Evolutionary conservation across 2,888 invertebrate species (phyloP), one percentile per base, ranked within the genome.

Genomic region (Scaptomyza caliginosa): DNA sequence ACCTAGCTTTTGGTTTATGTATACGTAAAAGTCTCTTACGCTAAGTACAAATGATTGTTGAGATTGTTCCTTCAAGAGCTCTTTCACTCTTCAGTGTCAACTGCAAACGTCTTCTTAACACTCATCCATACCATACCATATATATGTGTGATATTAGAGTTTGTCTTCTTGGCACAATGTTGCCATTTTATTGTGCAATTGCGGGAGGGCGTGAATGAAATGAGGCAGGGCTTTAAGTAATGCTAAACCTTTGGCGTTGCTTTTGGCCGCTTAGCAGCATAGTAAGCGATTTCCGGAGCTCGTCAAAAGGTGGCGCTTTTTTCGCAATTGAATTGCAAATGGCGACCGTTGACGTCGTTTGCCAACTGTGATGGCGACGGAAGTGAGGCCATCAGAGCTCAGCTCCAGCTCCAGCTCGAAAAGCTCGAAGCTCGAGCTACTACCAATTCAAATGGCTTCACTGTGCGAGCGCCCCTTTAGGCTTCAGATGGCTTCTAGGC

Each of bases 271-370:
- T 77, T 66, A 73, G 70, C 76, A 59, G 75, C 65, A 82, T 83
- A 86, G 85, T 80, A 85, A 89, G 87, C 79, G 88, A 89, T 88
- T 88, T 88, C 88, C 88, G 88, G 77, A 56, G 63, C 76, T 74
- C 77, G 76, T 70, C 80, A 73, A 78, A 84, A 85, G 82, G 86
- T 73, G 86, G 87, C 83, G 81, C 85, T 70, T 66, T 74, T 19
- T 28, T 34, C 57, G 81, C 88, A 84, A 84, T 82, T 84, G 87
- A 87, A 87, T 87, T 87, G 87, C 88, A 87, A 87, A 87, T 87
- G 88, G 79, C 77, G 76, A 72, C 74, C 71, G 71, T 74, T 69
- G 75, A 73, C 56, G 70, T 65, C 65, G 74, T 55, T 74, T 69
- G 64, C 59, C 75, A 57, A 60, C 68, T 80, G 58, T 80, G 58